These are phyloP conservation scores for Bradypodion pumilum DNA, from an alignment of 2,797 vertebrate species.

Conservation along the genomic window DNA sequence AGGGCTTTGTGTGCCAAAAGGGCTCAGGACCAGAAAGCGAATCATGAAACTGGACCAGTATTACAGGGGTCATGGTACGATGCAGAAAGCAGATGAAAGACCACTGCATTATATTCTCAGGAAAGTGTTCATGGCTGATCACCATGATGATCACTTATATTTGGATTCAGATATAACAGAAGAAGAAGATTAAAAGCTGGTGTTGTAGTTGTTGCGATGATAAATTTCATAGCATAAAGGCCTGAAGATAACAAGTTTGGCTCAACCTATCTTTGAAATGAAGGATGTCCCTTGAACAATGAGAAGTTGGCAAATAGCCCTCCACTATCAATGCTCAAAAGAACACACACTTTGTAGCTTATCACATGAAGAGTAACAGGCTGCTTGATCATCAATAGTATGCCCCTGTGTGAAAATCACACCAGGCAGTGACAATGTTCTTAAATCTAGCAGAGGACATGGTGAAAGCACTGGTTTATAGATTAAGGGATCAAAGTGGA, in stretches of 20 bases:
- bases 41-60: no score
- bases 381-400: constrained; percentile 8
- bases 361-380: neutral
- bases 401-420: neutral
- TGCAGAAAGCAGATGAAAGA: no score
- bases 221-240: no score
- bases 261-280: neutral
- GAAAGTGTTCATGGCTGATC: no score
- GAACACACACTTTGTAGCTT: neutral
- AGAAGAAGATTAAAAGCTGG: no score
- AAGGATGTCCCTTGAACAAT: neutral
- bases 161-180: no score
- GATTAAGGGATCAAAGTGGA: neutral
- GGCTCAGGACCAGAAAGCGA: no score
- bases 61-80: no score
- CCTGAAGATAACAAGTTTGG: neutral
- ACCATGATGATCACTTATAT: no score
- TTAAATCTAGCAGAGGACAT: constrained; percentile 1
- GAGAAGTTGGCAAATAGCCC: neutral
- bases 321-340: neutral
- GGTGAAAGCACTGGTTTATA: neutral
- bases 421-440: neutral
- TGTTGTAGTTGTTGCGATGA: no score
- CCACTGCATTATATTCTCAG: no score
- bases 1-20: no score